Base-by-base conservation (phyloP, 2,113 vertebrate species). In the Sapajus apella region DNA sequence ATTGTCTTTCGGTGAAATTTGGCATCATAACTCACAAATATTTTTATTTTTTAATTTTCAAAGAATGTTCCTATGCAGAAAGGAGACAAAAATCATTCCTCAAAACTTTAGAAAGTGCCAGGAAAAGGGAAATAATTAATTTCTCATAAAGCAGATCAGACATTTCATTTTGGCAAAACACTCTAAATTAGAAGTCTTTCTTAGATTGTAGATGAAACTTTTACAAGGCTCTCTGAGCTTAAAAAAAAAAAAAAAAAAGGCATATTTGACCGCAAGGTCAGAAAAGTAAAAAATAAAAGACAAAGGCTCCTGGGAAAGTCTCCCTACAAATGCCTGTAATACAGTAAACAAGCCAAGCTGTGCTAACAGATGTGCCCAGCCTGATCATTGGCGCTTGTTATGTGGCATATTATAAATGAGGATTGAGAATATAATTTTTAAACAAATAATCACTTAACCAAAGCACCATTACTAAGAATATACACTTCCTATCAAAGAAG, bases 41-140 rank as follows among this genome's bases (percentile, higher is more conserved):
- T 20, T 84, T 95, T 75, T 30, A 47, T 61, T 83, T 50, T 82
- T 82, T 83, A 68, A 43, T 90, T 96, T 86, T n/a, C 21, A 76
- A 93, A 95, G 3, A 23, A 11, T 77, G 37, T 73, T 89, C 96
- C 66, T 20, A 43, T 55, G 11, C 8, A 52, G 35, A 86, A 8
- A 96, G 66, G 58, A 93, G n/a, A 91, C 30, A 18, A 97, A 93
- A 93, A 95, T 76, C 32, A 83, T 75, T 95, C 94, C 45, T n/a
- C 32, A 85, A 91, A 81, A 68, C 68, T 82, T 89, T 37, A 91
- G 68, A n/a, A 90, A 91, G 30, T 95, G 37, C 92, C 94, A 96
- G 70, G 52, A 90, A 88, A 96, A 58, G 20, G 72, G 82, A 89
- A 95, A n/a, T 88, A 84, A 89, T 96, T 77, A 75, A 93, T 96